Conservation (phyloP, 1,140 invertebrate genomes). For the Yoshiicerus persimilis region DNA sequence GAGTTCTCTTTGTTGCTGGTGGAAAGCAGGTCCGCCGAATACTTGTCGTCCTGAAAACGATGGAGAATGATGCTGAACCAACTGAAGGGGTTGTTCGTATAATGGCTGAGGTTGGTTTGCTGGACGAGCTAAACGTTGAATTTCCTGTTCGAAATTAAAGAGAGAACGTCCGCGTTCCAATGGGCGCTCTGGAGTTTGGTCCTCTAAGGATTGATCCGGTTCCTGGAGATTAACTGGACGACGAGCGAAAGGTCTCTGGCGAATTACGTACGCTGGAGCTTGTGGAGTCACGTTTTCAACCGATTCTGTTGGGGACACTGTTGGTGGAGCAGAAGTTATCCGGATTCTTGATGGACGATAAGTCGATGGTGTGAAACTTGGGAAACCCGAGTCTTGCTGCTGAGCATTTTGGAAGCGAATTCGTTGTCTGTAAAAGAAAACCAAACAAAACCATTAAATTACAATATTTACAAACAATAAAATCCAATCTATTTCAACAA, state of each 20-base stretch:
- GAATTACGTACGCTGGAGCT: not conserved
- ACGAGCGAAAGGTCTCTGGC: slow-evolving; percentile 9
- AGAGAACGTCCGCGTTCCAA: slow-evolving; percentile 28
- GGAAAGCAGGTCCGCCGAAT: not conserved
- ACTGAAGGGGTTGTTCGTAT: slow-evolving; percentile 37
- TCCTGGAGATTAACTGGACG: slow-evolving; percentile 25
- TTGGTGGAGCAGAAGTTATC: slow-evolving; percentile 38
- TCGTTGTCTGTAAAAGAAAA: slow-evolving; percentile 30
- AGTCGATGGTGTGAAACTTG: slow-evolving; percentile 33
- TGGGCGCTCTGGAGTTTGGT: not conserved
- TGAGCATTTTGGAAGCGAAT: not conserved
- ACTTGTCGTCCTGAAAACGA: slow-evolving; percentile 21
- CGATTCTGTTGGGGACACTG: not conserved
- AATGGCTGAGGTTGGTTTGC: slow-evolving; percentile 52
- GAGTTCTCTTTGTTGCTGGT: not conserved
- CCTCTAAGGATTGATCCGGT: slow-evolving; percentile 12
- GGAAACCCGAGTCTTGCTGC: not conserved
- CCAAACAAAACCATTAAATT: not conserved
- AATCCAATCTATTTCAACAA: too few species aligned
- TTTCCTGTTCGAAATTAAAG: slow-evolving; percentile 44
- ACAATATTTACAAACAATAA: not conserved
- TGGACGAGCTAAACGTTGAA: slow-evolving; percentile 52
- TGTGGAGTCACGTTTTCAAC: not conserved
- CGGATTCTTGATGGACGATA: slow-evolving; percentile 43
- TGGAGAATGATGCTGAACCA: slow-evolving; percentile 5